Conservation (phyloP, 2,797 vertebrate genomes). For the Cirrhinus mrigala region DNA sequence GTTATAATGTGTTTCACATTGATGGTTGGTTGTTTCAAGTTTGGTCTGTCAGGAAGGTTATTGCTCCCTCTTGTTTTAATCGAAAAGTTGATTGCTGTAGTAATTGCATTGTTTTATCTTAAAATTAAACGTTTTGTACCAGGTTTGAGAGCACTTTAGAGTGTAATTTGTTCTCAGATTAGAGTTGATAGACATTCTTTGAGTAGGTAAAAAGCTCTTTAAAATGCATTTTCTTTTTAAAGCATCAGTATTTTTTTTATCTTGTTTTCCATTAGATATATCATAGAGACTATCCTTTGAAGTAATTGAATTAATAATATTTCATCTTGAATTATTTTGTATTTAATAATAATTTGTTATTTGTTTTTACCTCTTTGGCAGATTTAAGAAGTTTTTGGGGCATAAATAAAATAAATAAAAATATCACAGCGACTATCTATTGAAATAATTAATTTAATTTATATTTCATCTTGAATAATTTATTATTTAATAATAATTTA, state of each 20-base stretch:
- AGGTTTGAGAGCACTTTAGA: not conserved
- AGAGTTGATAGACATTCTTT: not conserved
- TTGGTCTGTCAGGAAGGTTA: conserved; percentile 14
- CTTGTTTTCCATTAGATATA: not conserved
- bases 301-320: not conserved
- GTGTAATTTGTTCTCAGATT: not conserved
- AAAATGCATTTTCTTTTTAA: not conserved
- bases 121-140: conserved; percentile 36
- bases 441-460: no score
- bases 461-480: no score
- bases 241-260: not conserved
- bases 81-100: conserved; percentile 54
- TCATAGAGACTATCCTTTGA: not conserved
- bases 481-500: no score
- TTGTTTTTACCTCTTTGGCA: not conserved
- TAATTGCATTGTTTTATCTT: conserved; percentile 52
- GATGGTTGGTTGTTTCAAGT: conserved; percentile 9
- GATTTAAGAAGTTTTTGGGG: no score
- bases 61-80: conserved; percentile 8
- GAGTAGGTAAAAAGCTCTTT: not conserved
- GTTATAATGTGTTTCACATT: conserved; percentile 11
- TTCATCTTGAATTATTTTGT: not conserved
- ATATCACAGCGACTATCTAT: no score
- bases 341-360: not conserved
- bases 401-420: no score